These are phyloP conservation scores for Archegozetes longisetosus DNA, from an alignment of 1,140 invertebrate genomes.

Conservation along the genomic window DNA sequence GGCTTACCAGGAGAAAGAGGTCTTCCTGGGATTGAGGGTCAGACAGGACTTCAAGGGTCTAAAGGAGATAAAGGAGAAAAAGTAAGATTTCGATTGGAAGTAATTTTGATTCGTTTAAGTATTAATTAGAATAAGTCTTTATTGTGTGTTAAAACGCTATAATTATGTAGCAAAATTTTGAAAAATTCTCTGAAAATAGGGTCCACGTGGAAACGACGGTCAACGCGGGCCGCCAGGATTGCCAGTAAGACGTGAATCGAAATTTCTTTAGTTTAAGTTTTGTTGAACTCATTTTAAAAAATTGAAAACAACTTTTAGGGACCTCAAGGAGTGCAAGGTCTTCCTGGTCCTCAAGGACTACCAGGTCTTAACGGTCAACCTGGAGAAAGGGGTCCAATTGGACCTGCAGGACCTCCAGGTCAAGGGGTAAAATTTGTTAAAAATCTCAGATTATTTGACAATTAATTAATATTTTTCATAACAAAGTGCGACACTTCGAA, in stretches of 20 bases:
- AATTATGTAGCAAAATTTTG: too few species aligned
- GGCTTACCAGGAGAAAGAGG: constrained; percentile 24
- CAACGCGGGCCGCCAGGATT: too few species aligned
- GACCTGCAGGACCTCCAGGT: constrained; percentile 19
- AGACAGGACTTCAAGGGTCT: constrained; percentile 28
- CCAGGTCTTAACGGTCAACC: constrained; percentile 23
- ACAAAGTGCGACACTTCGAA: not conserved
- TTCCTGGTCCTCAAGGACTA: constrained; percentile 2
- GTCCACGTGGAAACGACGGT: too few species aligned
- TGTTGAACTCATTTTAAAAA: constrained; percentile 28
- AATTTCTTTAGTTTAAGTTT: too few species aligned
- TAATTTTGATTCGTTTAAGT: too few species aligned
- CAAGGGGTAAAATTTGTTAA: not conserved
- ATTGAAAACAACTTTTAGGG: constrained; percentile 31
- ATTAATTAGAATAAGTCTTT: too few species aligned
- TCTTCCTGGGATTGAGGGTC: constrained; percentile 36
- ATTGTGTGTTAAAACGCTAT: too few species aligned
- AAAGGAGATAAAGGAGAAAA: constrained; percentile 11
- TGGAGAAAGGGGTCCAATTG: constrained; percentile 34
- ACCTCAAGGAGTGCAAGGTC: constrained; percentile 37
- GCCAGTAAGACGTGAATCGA: too few species aligned
- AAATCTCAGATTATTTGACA: too few species aligned
- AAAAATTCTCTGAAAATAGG: too few species aligned
- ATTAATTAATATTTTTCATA: not conserved
- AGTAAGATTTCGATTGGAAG: constrained; percentile 13